Percentiles rank a stretch among this genome's conserved stretches.
These are phyloP conservation scores for Enhydra lutris DNA, from an alignment of 2,113 vertebrate species.

Conservation along the genomic window DNA sequence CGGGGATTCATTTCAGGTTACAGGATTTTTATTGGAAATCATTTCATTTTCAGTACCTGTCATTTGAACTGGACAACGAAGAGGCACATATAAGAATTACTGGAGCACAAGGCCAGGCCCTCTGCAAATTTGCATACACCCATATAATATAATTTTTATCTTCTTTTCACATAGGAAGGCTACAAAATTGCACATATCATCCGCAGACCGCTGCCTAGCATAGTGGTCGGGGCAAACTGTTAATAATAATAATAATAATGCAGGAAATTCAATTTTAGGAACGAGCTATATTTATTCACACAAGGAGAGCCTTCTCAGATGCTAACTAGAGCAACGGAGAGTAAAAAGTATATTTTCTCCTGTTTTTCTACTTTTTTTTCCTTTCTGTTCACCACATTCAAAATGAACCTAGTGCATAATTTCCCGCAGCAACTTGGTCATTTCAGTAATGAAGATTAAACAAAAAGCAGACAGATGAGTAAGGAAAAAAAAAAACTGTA, in stretches of 20 bases:
- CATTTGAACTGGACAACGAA: slow-evolving; percentile 77
- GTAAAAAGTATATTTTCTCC: background rate
- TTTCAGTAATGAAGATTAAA: slow-evolving; percentile 56
- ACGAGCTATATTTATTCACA: slow-evolving; percentile 45
- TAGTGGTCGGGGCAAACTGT: slow-evolving; percentile 53
- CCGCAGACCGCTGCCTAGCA: slow-evolving; percentile 21
- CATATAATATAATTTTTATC: slow-evolving; percentile 76
- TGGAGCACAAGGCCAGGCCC: slow-evolving; percentile 61
- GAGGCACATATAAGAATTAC: slow-evolving; percentile 75
- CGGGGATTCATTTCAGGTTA: slow-evolving; percentile 80
- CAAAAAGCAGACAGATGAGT: background rate
- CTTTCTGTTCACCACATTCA: background rate
- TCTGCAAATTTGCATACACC: slow-evolving; percentile 71
- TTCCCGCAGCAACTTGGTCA: background rate
- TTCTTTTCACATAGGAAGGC: slow-evolving; percentile 57
- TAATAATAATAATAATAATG: slow-evolving; percentile 59
- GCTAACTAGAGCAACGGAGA: background rate
- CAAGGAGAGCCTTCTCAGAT: slow-evolving; percentile 43
- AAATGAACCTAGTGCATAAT: slow-evolving; percentile 45
- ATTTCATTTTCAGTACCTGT: slow-evolving; percentile 81
- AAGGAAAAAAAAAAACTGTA: background rate
- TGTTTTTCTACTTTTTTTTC: background rate
- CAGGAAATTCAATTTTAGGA: slow-evolving; percentile 66
- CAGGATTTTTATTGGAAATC: slow-evolving; percentile 81
- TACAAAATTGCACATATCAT: slow-evolving; percentile 63